phyloP scores from a whole-genome alignment of 2,888 invertebrate species.

The Drosophila vallismaia region DNA sequence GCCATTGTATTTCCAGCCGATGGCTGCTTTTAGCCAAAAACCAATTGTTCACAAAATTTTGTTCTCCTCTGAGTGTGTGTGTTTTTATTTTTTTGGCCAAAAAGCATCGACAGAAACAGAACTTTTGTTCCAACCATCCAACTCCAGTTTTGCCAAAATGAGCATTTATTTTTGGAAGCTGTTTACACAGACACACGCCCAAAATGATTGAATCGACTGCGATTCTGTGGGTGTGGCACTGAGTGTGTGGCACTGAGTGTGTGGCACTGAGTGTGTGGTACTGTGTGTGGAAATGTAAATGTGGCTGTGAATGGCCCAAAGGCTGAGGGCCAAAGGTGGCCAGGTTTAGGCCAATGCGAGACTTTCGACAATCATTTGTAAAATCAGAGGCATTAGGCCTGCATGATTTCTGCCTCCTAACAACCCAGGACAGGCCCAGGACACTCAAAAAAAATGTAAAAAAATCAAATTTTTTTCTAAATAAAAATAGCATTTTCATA shows the following conservation, averaged over 20 bases:
- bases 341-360: conserved; percentile 20
- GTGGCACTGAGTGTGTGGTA: conserved; percentile 7
- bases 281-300: conserved; percentile 5
- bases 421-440: background rate
- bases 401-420: conserved; percentile 18
- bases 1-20: background rate
- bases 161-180: conserved; percentile 46
- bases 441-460: background rate
- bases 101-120: background rate
- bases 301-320: conserved; percentile 7
- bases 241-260: background rate
- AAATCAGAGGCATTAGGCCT: conserved; percentile 72
- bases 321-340: conserved; percentile 9
- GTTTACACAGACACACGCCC: conserved; percentile 35
- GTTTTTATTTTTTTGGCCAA: background rate
- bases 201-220: conserved; percentile 42
- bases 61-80: background rate
- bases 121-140: conserved; percentile 7
- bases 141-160: conserved; percentile 27
- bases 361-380: conserved; percentile 63
- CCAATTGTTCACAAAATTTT: conserved; percentile 28
- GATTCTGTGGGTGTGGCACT: conserved; percentile 3
- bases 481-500: no score
- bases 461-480: no score
- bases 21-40: conserved; percentile 14